Conservation (phyloP, 2,113 vertebrate species). For the Apteryx owenii region DNA sequence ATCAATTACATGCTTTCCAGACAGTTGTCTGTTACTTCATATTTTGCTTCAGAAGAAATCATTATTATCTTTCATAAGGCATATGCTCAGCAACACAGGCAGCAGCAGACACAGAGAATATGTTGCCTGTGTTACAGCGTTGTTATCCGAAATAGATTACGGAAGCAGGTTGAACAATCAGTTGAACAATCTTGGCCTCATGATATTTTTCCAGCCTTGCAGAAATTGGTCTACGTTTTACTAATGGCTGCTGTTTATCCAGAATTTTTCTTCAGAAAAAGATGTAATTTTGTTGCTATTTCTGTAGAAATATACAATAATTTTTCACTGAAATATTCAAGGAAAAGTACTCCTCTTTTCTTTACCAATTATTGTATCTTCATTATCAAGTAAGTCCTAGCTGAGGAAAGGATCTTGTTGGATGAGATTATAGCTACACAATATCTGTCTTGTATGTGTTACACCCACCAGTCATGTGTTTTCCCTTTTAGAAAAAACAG, state of each 20-base stretch:
- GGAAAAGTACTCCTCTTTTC: neutral
- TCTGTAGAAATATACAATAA: neutral
- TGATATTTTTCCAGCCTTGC: neutral
- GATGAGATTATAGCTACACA: neutral
- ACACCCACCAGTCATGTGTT: neutral
- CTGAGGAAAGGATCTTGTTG: neutral
- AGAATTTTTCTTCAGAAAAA: neutral
- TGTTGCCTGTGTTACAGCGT: neutral
- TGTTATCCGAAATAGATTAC: neutral
- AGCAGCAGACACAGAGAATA: neutral
- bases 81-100: neutral
- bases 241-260: constrained; percentile 2
- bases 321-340: neutral
- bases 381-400: neutral
- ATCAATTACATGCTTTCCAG: neutral
- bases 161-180: neutral
- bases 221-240: neutral
- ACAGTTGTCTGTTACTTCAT: neutral
- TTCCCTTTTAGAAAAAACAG: neutral
- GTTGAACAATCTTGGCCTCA: neutral
- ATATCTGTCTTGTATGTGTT: neutral
- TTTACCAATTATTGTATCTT: neutral
- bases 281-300: neutral
- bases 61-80: neutral
- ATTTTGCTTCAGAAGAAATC: neutral